Conservation (phyloP, 30 jellyfish, hydroid and myxozoan genomes). For the Turritopsis dohrnii region DNA sequence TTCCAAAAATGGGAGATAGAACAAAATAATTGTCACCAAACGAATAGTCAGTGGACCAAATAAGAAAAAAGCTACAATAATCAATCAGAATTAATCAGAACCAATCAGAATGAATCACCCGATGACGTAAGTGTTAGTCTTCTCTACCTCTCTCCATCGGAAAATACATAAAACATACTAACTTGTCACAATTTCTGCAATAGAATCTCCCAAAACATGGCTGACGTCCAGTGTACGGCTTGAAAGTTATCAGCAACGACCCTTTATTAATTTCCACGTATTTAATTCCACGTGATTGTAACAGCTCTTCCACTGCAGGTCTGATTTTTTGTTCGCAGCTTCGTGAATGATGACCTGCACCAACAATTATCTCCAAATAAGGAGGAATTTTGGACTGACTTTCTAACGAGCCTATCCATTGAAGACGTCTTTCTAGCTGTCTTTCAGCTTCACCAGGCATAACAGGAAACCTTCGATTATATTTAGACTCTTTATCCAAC, state of each 20-base stretch:
- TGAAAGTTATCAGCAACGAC: neutral
- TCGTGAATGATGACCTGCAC: neutral
- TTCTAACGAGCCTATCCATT: neutral
- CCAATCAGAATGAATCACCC: no score
- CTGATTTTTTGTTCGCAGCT: neutral
- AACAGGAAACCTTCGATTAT: neutral
- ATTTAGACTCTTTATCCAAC: neutral
- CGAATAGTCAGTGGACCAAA: no score
- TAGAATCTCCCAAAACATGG: slow-evolving; percentile 20
- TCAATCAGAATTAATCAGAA: no score
- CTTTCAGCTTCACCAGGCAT: neutral
- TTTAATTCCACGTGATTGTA: neutral
- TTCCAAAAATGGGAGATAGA: no score
- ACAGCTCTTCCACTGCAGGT: neutral
- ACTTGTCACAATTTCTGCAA: slow-evolving; percentile 7
- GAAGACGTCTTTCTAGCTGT: neutral
- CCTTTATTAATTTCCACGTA: slow-evolving; percentile 4
- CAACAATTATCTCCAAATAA: slow-evolving; percentile 13
- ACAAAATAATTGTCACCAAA: no score
- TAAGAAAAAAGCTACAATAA: no score
- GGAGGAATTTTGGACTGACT: neutral
- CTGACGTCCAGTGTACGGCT: neutral
- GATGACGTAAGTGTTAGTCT: no score
- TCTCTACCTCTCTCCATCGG: no score
- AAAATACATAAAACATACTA: no score